A percentile compares a stretch with the other conserved stretches of the same genome.
Conservation (phyloP, 1,140 invertebrate genomes). For the Trichoplusia ni region DNA sequence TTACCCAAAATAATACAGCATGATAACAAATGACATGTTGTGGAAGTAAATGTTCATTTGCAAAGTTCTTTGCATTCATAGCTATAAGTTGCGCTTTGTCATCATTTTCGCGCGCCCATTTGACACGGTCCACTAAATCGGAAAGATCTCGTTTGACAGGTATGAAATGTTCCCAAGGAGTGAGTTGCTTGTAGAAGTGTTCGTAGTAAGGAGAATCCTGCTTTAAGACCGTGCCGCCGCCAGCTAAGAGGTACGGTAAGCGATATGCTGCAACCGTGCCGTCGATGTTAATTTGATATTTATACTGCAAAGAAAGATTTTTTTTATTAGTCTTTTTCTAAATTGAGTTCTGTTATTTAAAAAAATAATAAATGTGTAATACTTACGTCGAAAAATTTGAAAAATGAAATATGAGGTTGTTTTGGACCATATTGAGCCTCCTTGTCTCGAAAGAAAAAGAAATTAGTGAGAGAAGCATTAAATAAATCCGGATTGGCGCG, state of each 20-base stretch:
- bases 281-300: slow-evolving; percentile 97
- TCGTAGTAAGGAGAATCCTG: slow-evolving; percentile 97
- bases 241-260: slow-evolving; percentile 94
- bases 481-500: slow-evolving; percentile 90
- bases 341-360: not conserved
- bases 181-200: slow-evolving; percentile 93
- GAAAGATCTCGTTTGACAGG: slow-evolving; percentile 91
- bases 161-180: slow-evolving; percentile 91
- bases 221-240: slow-evolving; percentile 94
- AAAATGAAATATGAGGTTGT: slow-evolving; percentile 93
- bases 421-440: slow-evolving; percentile 93
- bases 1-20: slow-evolving; percentile 88
- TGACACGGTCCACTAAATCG: slow-evolving; percentile 90
- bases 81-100: slow-evolving; percentile 87
- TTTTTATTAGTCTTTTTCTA: not conserved
- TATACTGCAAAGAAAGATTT: slow-evolving; percentile 87
- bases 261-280: slow-evolving; percentile 98
- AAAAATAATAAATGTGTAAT: slow-evolving; percentile 10
- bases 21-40: slow-evolving; percentile 96
- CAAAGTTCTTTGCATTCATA: slow-evolving; percentile 87
- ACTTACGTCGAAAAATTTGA: slow-evolving; percentile 96
- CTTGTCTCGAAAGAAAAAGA: slow-evolving; percentile 96
- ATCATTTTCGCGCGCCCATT: slow-evolving; percentile 92
- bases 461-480: slow-evolving; percentile 96
- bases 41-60: slow-evolving; percentile 90